Base-by-base conservation (phyloP, 2,797 vertebrate species). In the Erethizon dorsatum region DNA sequence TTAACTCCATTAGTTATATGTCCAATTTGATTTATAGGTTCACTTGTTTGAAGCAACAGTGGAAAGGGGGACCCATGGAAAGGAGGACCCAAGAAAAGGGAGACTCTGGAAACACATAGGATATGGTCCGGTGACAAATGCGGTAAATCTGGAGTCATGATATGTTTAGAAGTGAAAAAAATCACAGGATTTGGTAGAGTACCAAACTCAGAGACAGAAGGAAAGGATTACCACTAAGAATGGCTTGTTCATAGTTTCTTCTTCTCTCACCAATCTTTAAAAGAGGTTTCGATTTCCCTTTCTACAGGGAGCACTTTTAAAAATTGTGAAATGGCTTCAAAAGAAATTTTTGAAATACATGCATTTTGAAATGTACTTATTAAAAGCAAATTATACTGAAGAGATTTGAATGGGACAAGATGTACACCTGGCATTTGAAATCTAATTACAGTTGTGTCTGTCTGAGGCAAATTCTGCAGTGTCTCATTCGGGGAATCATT, bases 341-440 rank as follows among this genome's bases (percentile, higher is more conserved):
- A 80, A 79, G 18, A 77, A 63, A 65, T 17, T 47, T 91, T 54
- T 54, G 9, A 78, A 86, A 89, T 52, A 86, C 6, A 31, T 37
- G 45, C 14, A 47, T 45, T 73, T 26, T 73, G 65, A 90, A 92
- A 92, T 87, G 28, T 47, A 91, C 65, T 75, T 91, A 93, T 57
- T 65, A 67, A 41, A 96, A 79, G 50, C 31, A 52, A 84, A 87
- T 50, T 75, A n/a, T 47, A 11, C 77, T 78, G 33, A 79, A 90
- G 67, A 85, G 26, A 78, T 69, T 61, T 89, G 83, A 91, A 77
- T 75, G 79, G 86, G 78, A 88, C 33, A 73, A n/a, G 50, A 79
- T 79, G 37, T 95, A 91, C 73, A 83, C 59, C 54, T 93, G n/a
- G 67, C 28, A 67, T 67, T 47, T 75, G 56, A 75, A 87, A 84